A percentile compares a stretch with the other conserved stretches of the same genome.
phyloP scores from a whole-genome alignment of 1,140 invertebrate genomes.

The Rhopalosiphum maidis region DNA sequence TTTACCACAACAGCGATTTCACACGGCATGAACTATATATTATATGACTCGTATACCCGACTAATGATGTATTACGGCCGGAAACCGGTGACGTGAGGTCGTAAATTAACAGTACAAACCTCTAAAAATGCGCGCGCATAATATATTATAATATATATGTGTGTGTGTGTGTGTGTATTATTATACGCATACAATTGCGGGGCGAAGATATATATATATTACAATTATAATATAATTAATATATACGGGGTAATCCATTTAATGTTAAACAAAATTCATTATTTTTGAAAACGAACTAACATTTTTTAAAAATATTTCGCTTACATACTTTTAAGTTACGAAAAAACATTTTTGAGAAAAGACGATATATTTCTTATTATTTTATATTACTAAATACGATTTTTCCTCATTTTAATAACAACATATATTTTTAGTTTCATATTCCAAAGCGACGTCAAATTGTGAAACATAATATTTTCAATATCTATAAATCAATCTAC shows the following conservation, averaged over 20 bases:
- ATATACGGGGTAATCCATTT: neutral
- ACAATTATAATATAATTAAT: neutral
- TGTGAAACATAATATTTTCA: no score
- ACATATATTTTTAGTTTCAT: neutral
- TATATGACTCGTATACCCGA: neutral
- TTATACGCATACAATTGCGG: neutral
- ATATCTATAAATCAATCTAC: neutral
- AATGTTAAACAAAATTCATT: neutral
- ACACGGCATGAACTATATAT: conserved; percentile 52
- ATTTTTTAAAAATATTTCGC: neutral
- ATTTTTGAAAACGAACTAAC: neutral
- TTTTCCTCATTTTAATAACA: neutral
- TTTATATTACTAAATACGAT: neutral
- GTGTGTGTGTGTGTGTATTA: neutral
- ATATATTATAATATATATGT: neutral
- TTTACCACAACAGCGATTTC: conserved; percentile 31
- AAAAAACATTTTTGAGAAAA: no score
- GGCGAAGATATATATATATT: neutral
- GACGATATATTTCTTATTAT: neutral
- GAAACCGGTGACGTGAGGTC: conserved; percentile 45
- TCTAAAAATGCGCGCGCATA: neutral
- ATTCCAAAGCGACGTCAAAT: no score
- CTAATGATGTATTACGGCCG: conserved; percentile 51
- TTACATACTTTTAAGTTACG: no score
- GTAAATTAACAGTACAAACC: conserved; percentile 45